Base-by-base conservation (phyloP, 1,140 invertebrate genomes). In the Nylanderia fulva region DNA sequence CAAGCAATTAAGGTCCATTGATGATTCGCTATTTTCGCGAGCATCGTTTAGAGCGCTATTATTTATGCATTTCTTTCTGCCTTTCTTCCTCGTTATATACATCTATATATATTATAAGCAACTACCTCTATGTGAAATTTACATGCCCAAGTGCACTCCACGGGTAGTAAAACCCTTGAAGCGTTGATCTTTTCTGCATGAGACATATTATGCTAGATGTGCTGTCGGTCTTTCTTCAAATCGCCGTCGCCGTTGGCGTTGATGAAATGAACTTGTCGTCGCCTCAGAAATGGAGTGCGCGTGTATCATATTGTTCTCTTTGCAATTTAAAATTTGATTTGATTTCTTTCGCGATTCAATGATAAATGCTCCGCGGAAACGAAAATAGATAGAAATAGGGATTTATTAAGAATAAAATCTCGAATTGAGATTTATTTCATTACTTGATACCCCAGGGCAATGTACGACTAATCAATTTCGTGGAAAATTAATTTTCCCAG, bases 181-280 rank as follows among this genome's bases (percentile, higher is more conserved):
- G 36, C n/a, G 24, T 24, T 60, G 77, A 82, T 82, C 77, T 82
- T 82, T 72, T 82, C 66, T 72, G 66, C 77, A 71, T 60, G 52
- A 82, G 52, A 71, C 66, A 21, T 33, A 33, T 3, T 33, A 36
- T 54, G 36, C 33, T 58, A 33, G 11, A 42, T 27, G 4, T 48
- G 5, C 9, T 18, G 54, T n/a, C 45, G 29, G 9, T 45, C 11
- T 71, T 52, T 18, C 29, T 72, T 60, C 21, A 39, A 79, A 21
- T 71, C 52, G 36, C 24, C 52, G 15, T 42, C 52, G 36, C 24
- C 66, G 15, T 42, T 33, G 63, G 42, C 64, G 29, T 54, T 82
- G 66, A 82, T 82, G 27, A 71, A 56, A 60, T 45, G 21, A 82
- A 58, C 18, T 69, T 54, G 39, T 68, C 76, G 18, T 76, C 45